Evolutionary conservation across 2,797 vertebrate genomes (phyloP).

Genomic region (Eulemur albifrons): DNA sequence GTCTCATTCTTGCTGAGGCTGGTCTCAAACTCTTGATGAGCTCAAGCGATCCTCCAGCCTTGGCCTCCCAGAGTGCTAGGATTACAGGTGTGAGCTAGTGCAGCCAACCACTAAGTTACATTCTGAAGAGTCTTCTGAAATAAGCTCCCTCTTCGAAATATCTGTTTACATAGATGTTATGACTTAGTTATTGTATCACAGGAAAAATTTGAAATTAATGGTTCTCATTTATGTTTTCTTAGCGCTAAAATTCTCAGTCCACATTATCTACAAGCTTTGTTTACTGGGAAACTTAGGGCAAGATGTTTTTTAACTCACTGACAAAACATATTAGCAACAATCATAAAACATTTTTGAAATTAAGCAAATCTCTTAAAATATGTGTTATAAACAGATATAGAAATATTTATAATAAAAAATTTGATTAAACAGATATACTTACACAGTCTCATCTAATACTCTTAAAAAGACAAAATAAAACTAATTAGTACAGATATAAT

Average conservation of each 20-base stretch:
- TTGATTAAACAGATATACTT: conserved; percentile 3
- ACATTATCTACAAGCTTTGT: neutral
- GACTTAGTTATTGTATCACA: neutral
- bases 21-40: no score
- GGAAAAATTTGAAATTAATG: neutral
- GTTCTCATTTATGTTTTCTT: neutral
- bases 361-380: conserved; percentile 17
- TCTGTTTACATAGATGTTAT: neutral
- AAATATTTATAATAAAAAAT: neutral
- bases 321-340: neutral
- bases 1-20: no score
- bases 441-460: neutral
- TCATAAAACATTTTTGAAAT: conserved; percentile 25
- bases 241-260: neutral
- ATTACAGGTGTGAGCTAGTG: no score
- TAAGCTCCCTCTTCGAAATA: neutral
- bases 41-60: no score
- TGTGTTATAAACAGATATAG: neutral
- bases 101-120: neutral
- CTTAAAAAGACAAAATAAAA: conserved; percentile 21
- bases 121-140: neutral
- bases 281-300: neutral
- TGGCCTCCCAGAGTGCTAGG: no score
- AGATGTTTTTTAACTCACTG: neutral
- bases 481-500: neutral